phyloP scores from a whole-genome alignment of 2,797 vertebrate species.

The Fistularia tabacaria region DNA sequence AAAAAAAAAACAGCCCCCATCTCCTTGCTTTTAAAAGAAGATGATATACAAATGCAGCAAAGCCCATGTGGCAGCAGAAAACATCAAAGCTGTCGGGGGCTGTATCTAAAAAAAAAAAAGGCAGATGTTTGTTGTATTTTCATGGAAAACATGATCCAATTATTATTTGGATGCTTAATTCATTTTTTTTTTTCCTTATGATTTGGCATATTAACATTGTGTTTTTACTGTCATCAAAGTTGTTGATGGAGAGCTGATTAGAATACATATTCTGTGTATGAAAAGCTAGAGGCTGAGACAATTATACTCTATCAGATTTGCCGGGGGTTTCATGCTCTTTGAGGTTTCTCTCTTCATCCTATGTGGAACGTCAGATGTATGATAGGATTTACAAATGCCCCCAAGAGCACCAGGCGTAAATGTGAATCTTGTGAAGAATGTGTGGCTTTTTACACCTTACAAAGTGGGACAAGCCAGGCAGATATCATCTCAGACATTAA shows the following conservation, averaged over 20 bases:
- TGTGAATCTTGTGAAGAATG: constrained; percentile 38
- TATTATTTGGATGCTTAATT: constrained; percentile 41
- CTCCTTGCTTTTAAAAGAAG: too few species aligned
- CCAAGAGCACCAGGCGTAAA: constrained; percentile 33
- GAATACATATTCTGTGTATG: background rate
- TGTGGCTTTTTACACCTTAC: constrained; percentile 25
- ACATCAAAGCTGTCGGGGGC: constrained; percentile 55
- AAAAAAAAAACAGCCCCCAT: too few species aligned
- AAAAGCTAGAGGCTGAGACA: constrained; percentile 29
- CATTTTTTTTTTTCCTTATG: constrained; percentile 14
- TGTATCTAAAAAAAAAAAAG: constrained; percentile 22
- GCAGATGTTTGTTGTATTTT: constrained; percentile 31
- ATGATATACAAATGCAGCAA: constrained; percentile 16
- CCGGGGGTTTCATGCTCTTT: constrained; percentile 49
- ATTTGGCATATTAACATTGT: constrained; percentile 16
- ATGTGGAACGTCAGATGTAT: constrained; percentile 54
- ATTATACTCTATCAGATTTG: constrained; percentile 58
- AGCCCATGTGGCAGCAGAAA: constrained; percentile 16
- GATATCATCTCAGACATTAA: constrained; percentile 41
- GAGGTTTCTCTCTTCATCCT: constrained; percentile 49
- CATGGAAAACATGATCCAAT: constrained; percentile 34
- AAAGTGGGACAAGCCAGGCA: constrained; percentile 24
- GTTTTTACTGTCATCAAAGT: constrained; percentile 13
- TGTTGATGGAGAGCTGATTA: constrained; percentile 46
- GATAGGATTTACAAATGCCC: constrained; percentile 60